Percentiles rank a stretch among this genome's conserved stretches.
Evolutionary conservation across 2,113 vertebrate genomes (phyloP).

Genomic region (Microtus oregoni): DNA sequence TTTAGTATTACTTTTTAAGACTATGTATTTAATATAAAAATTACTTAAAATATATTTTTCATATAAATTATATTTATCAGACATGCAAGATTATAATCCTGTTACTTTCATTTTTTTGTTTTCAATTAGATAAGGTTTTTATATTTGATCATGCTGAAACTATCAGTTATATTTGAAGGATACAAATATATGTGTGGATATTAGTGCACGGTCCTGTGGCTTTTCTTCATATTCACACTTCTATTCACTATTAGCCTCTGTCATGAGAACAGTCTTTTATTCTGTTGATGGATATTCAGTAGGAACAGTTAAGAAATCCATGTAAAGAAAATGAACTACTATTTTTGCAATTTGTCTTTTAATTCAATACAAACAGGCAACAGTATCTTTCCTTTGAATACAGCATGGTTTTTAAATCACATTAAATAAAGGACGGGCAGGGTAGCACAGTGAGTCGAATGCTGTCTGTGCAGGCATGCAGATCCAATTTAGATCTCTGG

Average conservation of each 20-base stretch:
- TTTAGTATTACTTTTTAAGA: background rate
- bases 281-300: background rate
- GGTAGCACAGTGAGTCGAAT: background rate
- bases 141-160: background rate
- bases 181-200: background rate
- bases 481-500: background rate
- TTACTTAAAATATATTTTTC: background rate
- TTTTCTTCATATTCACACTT: background rate
- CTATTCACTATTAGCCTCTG: background rate
- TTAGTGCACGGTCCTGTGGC: background rate
- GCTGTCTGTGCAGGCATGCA: background rate
- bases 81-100: background rate
- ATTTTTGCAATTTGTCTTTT: background rate
- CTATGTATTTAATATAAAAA: background rate
- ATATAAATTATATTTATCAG: background rate
- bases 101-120: background rate
- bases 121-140: background rate
- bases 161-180: background rate
- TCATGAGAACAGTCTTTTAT: background rate
- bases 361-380: background rate
- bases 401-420: background rate
- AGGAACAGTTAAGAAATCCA: background rate
- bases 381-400: conserved; percentile 15
- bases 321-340: background rate
- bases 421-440: background rate